Evolutionary conservation across 2,113 vertebrate genomes (phyloP), one percentile per base, ranked within the genome.

Genomic region (Dicerorhinus sumatrensis): DNA sequence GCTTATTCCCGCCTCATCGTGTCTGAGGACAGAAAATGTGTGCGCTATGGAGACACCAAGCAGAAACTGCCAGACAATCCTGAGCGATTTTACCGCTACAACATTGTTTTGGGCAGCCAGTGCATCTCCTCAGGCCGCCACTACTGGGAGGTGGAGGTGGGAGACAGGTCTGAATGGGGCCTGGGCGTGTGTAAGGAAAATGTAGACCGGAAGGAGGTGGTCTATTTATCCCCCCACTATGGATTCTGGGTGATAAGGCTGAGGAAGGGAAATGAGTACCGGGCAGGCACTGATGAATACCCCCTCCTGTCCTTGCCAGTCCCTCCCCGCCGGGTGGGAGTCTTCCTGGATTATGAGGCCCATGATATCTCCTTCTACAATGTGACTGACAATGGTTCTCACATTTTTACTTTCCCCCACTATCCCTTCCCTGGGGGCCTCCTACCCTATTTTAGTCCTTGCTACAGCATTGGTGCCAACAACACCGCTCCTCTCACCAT

Each of bases 381-480:
- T 0, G 94, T 98, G 60, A 98, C 97, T 36, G 97, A 98, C 58
- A 98, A 80, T 23, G 48, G 94, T 82, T 97, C 98, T 36, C 98
- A 98, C 86, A 98, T 98, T 89, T 98, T 98, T 92, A 98, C 98
- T 54, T 98, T 98, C 18, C 97, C 96, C 8, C 98, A 96, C 90
- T 84, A 46, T 39, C 94, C 95, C 9, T 99, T 99, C 77, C 80
- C 98, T 39, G 98, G 98, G 60, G 95, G 63, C 86, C 98, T 99
- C 85, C 98, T 98, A 93, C 99, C 99, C 0, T 99, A 99, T 93
- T 99, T 99, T 88, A 99, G 99, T 96, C 99, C 99, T 83, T 99
- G 99, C 80, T 97, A 98, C 29, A 96, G 94, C 54, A 96, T 97
- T 2, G 72, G 73, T 5, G 58, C 72, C 36, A 96, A 97, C 27